Conservation (phyloP, 2,113 vertebrate species). For the Mellivora capensis region DNA sequence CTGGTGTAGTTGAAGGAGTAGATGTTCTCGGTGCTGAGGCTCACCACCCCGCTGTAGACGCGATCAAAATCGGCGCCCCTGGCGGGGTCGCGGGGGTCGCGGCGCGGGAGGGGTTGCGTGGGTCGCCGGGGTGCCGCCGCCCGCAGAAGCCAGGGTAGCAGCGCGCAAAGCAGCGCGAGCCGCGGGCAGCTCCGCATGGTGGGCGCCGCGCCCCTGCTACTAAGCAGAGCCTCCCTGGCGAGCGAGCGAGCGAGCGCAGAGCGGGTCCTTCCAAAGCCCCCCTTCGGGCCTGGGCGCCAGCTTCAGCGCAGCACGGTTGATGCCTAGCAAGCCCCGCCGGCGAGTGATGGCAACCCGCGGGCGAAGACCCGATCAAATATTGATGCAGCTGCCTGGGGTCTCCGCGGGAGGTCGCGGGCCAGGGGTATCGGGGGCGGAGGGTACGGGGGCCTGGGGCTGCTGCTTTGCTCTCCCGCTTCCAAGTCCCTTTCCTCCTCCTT, state of each 20-base stretch:
- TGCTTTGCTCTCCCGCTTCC: neutral
- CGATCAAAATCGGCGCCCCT: conserved; percentile 77
- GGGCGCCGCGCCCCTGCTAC: neutral
- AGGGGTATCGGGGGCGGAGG: neutral
- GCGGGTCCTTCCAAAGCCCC: neutral
- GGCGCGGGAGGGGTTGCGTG: neutral
- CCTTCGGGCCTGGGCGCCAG: neutral
- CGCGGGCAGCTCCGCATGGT: conserved; percentile 50
- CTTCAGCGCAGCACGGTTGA: neutral
- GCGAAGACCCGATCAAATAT: neutral
- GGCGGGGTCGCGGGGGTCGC: neutral
- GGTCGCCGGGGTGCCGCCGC: neutral
- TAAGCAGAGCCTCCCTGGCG: neutral
- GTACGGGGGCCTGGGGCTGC: neutral
- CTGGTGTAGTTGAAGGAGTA: conserved; percentile 84
- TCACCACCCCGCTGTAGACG: conserved; percentile 81
- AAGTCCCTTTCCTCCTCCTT: neutral
- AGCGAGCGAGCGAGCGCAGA: neutral
- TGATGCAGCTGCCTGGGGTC: conserved; percentile 36
- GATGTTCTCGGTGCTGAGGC: conserved; percentile 77
- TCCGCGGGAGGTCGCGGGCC: neutral
- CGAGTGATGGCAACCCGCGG: neutral
- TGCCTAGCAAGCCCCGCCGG: neutral
- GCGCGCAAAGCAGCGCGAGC: conserved; percentile 59
- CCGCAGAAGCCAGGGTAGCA: conserved; percentile 71